A percentile compares a stretch with the other conserved stretches of the same genome.
phyloP scores from a whole-genome alignment of 2,113 vertebrate species.

The Orycteropus afer region DNA sequence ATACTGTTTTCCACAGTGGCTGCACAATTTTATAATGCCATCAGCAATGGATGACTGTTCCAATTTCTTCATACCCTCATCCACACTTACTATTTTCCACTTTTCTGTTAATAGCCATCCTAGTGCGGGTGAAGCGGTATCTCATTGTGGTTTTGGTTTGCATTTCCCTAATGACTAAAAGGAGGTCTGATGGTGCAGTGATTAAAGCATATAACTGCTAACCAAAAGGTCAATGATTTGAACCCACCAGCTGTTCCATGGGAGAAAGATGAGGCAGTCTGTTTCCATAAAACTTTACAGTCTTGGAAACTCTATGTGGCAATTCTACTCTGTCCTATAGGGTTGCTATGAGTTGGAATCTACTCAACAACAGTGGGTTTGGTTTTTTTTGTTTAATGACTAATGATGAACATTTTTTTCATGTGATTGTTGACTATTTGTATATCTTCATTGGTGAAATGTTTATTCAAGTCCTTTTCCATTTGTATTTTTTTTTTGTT shows the following conservation, averaged over 20 bases:
- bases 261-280: no score
- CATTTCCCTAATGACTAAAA: not conserved
- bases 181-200: no score
- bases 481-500: not conserved
- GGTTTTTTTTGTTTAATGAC: no score
- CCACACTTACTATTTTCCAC: not conserved
- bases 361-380: no score
- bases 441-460: not conserved
- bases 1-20: no score
- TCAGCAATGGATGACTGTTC: not conserved
- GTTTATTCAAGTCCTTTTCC: not conserved
- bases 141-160: not conserved
- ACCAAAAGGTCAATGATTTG: no score
- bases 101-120: not conserved
- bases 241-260: no score
- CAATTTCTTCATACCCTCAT: not conserved
- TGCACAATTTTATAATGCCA: not conserved
- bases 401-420: not conserved
- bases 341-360: no score
- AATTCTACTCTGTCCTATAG: no score
- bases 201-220: no score
- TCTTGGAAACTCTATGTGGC: no score
- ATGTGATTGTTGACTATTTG: not conserved
- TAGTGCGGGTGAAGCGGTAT: not conserved
- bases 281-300: no score